Base-by-base conservation (phyloP, 1,140 invertebrate species). In the Thaumetopoea pityocampa region DNA sequence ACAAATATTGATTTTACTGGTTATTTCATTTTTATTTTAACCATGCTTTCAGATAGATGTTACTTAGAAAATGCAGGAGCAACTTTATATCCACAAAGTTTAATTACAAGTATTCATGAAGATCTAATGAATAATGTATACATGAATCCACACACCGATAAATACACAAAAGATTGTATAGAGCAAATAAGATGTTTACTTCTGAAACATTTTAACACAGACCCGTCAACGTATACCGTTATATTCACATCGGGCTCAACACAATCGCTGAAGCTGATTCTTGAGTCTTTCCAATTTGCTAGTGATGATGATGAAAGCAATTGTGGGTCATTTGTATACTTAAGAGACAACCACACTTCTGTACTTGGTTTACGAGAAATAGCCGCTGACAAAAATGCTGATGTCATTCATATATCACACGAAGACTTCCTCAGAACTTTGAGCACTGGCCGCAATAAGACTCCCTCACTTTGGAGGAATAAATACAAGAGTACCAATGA, bases 211-310 rank as follows among this genome's bases (percentile, higher is more conserved):
- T 98, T 98, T 56, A 92, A 96, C 47, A 94, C 95, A 23, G 89
- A 88, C 44, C 61, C 88, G 0, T 89, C 94, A 10, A 91, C 95
- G 33, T 98, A 98, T 71, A 89, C 87, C 55, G 87, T 98, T 1
- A 90, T 99, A 52, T 99, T 99, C 60, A 98, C 96, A 22, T 92
- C 92, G 0, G 95, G 96, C 7, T 91, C 96, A 9, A 98, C 96
- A 16, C 90, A 89, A 7, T 89, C 93, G 1, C 67, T 98, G 3
- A 96, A 96, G 87, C 57, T 94, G 30, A 77, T 98, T 5, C 93
- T 92, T 1, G 96, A 98, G 73, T 87, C 88, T 51, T 98, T 98
- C 80, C 60, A 87, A 23, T 96, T 91, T 69, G 45, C 41, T 18
- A 30, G 47, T 40, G 51, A 60, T 36, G 38, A 44, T 16, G 45